phyloP scores from a whole-genome alignment of 2,888 invertebrate genomes.

The Temnothorax unifasciatus region DNA sequence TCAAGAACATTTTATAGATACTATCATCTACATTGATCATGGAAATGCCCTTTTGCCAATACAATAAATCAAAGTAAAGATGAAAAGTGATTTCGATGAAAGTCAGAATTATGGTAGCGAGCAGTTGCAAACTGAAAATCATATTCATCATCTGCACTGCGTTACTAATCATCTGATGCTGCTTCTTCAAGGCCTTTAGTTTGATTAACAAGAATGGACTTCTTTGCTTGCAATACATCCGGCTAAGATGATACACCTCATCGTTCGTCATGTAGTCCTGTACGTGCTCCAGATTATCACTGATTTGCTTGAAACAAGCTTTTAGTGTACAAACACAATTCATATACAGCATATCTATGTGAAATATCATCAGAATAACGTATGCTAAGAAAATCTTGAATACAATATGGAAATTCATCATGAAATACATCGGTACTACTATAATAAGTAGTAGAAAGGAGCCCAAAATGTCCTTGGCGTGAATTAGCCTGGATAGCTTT shows the following conservation, averaged over 20 bases:
- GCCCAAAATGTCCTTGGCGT: neutral
- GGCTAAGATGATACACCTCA: neutral
- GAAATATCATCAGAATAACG: neutral
- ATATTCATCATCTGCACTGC: neutral
- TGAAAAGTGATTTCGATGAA: neutral
- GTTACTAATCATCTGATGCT: neutral
- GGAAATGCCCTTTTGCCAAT: too few species aligned
- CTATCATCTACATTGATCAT: too few species aligned
- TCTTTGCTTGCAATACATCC: neutral
- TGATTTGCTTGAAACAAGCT: slow-evolving; percentile 13
- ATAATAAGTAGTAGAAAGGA: neutral
- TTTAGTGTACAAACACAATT: slow-evolving; percentile 20
- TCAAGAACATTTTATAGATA: too few species aligned
- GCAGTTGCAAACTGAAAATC: neutral
- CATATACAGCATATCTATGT: slow-evolving; percentile 8
- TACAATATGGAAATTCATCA: neutral
- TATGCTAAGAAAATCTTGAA: neutral
- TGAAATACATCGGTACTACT: neutral
- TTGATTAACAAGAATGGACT: neutral
- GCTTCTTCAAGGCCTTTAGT: neutral
- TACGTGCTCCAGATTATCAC: neutral
- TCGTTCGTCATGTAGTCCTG: neutral
- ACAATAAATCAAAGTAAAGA: too few species aligned
- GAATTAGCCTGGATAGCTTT: neutral
- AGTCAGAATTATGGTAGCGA: neutral